Conservation (phyloP, 2,888 invertebrate species). For the Dugesia japonica region DNA sequence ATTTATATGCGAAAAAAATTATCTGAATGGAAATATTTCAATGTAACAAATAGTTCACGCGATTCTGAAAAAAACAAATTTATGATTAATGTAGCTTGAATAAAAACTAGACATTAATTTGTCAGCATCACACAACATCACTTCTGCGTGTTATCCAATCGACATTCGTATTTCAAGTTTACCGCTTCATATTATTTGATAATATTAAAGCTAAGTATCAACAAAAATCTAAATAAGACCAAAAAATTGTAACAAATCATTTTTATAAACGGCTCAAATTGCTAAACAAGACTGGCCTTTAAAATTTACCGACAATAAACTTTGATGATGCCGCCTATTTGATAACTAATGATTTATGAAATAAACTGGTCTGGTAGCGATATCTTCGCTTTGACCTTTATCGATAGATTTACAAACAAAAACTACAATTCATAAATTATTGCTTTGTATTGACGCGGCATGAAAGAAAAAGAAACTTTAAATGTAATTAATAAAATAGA, state of each 20-base stretch:
- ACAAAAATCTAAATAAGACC: not conserved
- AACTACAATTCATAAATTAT: not conserved
- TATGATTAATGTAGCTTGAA: constrained; percentile 11
- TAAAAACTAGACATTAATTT: constrained; percentile 20
- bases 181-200: not conserved
- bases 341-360: constrained; percentile 7
- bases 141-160: not conserved
- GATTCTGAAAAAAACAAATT: not conserved
- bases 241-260: constrained; percentile 9
- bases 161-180: constrained; percentile 20
- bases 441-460: too few species aligned
- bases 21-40: not conserved
- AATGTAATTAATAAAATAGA: too few species aligned
- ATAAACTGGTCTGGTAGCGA: constrained; percentile 17
- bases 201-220: not conserved
- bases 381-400: not conserved
- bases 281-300: constrained; percentile 20
- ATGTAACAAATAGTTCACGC: constrained; percentile 11
- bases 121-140: constrained; percentile 2
- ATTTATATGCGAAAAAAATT: not conserved
- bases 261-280: constrained; percentile 12
- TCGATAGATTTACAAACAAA: not conserved
- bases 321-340: constrained; percentile 9
- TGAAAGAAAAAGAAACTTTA: too few species aligned
- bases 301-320: not conserved